Evolutionary conservation across 2,797 vertebrate genomes (phyloP).

Genomic region (Etheostoma perlongum): DNA sequence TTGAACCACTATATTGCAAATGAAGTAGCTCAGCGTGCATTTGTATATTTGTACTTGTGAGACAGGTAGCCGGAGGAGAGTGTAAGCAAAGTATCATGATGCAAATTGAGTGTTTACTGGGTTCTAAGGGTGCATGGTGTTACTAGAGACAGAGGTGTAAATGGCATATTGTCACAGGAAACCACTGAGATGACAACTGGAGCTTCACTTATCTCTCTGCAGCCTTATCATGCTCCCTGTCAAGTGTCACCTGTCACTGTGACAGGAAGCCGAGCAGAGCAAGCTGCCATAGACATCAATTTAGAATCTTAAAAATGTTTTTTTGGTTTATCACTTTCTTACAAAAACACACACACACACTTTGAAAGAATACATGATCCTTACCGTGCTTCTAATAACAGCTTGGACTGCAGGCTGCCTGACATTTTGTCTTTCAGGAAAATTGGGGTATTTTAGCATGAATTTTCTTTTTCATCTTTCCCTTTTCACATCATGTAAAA

Average conservation of each 20-base stretch:
- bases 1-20: neutral
- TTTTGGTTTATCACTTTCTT: neutral
- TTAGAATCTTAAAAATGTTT: conserved; percentile 45
- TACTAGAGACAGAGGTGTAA: conserved; percentile 52
- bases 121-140: conserved; percentile 5
- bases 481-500: conserved; percentile 25
- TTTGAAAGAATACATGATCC: conserved; percentile 24
- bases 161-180: conserved; percentile 72
- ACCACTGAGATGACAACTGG: conserved; percentile 54
- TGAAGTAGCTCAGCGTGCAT: neutral
- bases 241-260: conserved; percentile 72
- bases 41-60: neutral
- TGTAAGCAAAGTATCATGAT: neutral
- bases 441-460: conserved; percentile 23
- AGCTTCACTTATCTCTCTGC: conserved; percentile 72
- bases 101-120: neutral
- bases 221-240: conserved; percentile 67
- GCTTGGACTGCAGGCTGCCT: conserved; percentile 2
- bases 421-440: conserved; percentile 24
- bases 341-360: neutral
- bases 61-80: neutral
- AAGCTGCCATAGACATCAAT: conserved; percentile 59
- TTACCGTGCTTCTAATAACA: conserved; percentile 37
- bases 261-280: conserved; percentile 64
- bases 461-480: conserved; percentile 5